phyloP scores from a whole-genome alignment of 1,140 invertebrate species.

The Nebria ingens region DNA sequence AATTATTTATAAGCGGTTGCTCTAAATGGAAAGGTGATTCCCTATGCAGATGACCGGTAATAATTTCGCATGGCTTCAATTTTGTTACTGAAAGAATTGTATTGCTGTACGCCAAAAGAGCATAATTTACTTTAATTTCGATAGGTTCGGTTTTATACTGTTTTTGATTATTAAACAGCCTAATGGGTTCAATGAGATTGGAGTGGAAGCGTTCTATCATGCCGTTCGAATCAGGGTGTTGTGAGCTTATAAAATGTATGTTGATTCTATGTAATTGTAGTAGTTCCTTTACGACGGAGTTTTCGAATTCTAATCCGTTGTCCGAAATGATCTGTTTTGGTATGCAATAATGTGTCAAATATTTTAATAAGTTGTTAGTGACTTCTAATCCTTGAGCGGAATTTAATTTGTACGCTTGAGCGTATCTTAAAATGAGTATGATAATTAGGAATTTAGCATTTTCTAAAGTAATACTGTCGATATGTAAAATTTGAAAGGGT shows the following conservation, averaged over 20 bases:
- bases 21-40: constrained; percentile 16
- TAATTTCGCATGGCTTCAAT: no score
- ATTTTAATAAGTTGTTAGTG: constrained; percentile 15
- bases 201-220: constrained; percentile 24
- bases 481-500: constrained; percentile 20
- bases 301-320: constrained; percentile 22
- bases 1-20: constrained; percentile 8
- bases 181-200: constrained; percentile 24
- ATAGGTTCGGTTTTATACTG: constrained; percentile 16
- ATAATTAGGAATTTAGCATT: constrained; percentile 17
- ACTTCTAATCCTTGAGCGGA: constrained; percentile 12
- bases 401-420: constrained; percentile 14
- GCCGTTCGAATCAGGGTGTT: constrained; percentile 30
- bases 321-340: constrained; percentile 18
- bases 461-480: constrained; percentile 14
- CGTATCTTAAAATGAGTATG: constrained; percentile 17
- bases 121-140: constrained; percentile 18
- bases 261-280: constrained; percentile 24
- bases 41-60: constrained; percentile 19
- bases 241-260: constrained; percentile 30
- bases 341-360: constrained; percentile 17
- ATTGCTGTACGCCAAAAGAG: constrained; percentile 22
- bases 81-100: constrained; percentile 19
- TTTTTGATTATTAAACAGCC: constrained; percentile 22
- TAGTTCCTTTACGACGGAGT: constrained; percentile 20